Evolutionary conservation across 2,113 vertebrate genomes (phyloP).

Genomic region (Callospermophilus lateralis): DNA sequence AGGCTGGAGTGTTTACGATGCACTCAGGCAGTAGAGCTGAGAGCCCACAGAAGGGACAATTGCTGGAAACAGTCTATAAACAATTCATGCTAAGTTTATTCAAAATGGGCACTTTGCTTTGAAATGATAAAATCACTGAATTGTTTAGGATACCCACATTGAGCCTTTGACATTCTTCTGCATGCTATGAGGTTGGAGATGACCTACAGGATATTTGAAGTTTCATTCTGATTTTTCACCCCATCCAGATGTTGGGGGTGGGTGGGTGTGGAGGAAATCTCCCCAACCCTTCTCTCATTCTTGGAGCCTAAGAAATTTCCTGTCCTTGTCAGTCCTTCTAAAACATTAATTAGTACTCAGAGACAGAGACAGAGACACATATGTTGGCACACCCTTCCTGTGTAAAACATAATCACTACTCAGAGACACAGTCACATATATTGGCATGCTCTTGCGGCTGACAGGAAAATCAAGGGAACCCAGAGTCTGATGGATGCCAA

Average conservation of each 20-base stretch:
- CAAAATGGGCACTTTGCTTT: conserved; percentile 52
- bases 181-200: conserved; percentile 55
- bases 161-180: conserved; percentile 57
- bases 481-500: background rate
- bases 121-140: conserved; percentile 65
- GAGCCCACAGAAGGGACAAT: conserved; percentile 50
- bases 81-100: conserved; percentile 59
- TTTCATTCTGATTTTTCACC: conserved; percentile 69
- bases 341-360: conserved; percentile 82
- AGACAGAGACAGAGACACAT: background rate
- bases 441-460: conserved; percentile 9
- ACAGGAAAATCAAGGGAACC: background rate
- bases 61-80: conserved; percentile 70
- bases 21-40: background rate
- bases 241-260: conserved; percentile 71
- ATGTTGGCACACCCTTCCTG: too few relatives aligned
- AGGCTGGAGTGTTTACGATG: conserved; percentile 25
- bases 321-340: conserved; percentile 76
- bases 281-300: conserved; percentile 76
- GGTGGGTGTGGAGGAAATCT: background rate
- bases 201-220: conserved; percentile 50
- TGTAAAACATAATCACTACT: conserved; percentile 81
- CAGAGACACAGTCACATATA: background rate
- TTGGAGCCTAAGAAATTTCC: conserved; percentile 82
- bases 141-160: conserved; percentile 50